A percentile compares a stretch with the other conserved stretches of the same genome.
These are phyloP conservation scores for Maniola jurtina DNA, from an alignment of 1,140 invertebrate genomes.

Conservation along the genomic window DNA sequence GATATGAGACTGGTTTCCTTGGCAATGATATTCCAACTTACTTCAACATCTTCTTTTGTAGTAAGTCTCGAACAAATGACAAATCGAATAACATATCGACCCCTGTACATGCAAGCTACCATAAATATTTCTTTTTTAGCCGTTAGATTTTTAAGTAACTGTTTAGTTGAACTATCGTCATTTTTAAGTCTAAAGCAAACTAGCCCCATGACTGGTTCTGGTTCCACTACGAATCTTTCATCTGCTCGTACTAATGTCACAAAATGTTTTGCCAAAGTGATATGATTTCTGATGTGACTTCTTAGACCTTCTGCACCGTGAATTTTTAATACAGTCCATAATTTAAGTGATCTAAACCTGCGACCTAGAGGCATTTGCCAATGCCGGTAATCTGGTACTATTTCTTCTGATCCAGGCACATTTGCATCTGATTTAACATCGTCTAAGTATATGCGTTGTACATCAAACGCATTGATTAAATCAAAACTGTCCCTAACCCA, in stretches of 20 bases:
- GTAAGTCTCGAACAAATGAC: conserved; percentile 88
- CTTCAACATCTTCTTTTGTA: conserved; percentile 85
- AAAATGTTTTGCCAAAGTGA: conserved; percentile 88
- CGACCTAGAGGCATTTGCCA: conserved; percentile 96
- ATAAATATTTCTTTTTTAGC: conserved; percentile 90
- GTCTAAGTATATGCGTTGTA: conserved; percentile 94
- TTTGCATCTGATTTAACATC: conserved; percentile 76
- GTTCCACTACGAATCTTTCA: conserved; percentile 88
- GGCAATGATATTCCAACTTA: conserved; percentile 90
- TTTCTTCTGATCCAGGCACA: conserved; percentile 70
- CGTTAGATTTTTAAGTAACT: conserved; percentile 87
- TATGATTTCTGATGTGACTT: conserved; percentile 87
- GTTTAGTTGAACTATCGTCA: conserved; percentile 87
- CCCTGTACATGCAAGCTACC: conserved; percentile 85
- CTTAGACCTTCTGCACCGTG: conserved; percentile 91
- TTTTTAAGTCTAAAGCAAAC: conserved; percentile 94
- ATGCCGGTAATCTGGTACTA: conserved; percentile 93
- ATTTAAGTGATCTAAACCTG: conserved; percentile 93
- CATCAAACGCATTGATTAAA: conserved; percentile 92
- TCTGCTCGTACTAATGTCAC: conserved; percentile 85
- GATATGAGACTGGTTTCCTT: conserved; percentile 70
- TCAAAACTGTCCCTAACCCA: conserved; percentile 91
- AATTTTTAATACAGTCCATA: conserved; percentile 95
- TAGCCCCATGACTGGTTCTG: conserved; percentile 87
- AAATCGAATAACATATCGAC: conserved; percentile 89